Percentiles rank a stretch among this genome's conserved stretches.
Conservation (phyloP, 2,888 invertebrate species). For the Micropterix aruncella region DNA sequence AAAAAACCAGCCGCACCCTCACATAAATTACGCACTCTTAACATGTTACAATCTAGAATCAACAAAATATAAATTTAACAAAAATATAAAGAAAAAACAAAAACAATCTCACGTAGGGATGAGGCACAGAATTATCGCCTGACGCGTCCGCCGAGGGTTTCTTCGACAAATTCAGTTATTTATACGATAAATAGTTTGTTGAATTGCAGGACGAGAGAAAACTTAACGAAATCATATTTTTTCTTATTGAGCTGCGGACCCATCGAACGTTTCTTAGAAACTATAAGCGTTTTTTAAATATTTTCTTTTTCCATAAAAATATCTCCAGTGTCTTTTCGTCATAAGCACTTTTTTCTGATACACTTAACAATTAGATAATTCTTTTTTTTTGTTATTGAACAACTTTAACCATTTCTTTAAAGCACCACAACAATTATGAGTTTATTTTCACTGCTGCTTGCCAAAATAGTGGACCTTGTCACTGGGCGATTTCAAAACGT, state of each 20-base stretch:
- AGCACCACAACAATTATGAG: neutral
- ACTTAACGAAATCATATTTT: neutral
- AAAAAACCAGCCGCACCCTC: too few species aligned
- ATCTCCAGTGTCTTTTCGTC: neutral
- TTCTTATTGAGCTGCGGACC: neutral
- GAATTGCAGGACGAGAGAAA: neutral
- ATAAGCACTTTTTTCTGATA: neutral
- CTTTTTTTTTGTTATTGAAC: too few species aligned
- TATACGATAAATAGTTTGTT: neutral
- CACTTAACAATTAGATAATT: neutral
- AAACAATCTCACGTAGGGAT: neutral
- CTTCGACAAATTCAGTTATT: neutral
- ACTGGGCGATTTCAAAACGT: constrained; percentile 40
- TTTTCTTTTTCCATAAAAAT: neutral
- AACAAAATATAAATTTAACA: constrained; percentile 1
- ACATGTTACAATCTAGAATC: too few species aligned
- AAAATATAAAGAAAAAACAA: neutral
- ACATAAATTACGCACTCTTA: too few species aligned
- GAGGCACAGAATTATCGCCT: neutral
- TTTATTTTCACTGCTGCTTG: constrained; percentile 18
- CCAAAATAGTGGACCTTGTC: constrained; percentile 34
- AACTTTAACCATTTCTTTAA: too few species aligned
- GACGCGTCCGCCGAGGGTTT: neutral
- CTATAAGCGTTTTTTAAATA: neutral
- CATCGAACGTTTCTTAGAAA: neutral